phyloP scores from a whole-genome alignment of 2,113 vertebrate genomes.

The Muscicapa adusta region DNA sequence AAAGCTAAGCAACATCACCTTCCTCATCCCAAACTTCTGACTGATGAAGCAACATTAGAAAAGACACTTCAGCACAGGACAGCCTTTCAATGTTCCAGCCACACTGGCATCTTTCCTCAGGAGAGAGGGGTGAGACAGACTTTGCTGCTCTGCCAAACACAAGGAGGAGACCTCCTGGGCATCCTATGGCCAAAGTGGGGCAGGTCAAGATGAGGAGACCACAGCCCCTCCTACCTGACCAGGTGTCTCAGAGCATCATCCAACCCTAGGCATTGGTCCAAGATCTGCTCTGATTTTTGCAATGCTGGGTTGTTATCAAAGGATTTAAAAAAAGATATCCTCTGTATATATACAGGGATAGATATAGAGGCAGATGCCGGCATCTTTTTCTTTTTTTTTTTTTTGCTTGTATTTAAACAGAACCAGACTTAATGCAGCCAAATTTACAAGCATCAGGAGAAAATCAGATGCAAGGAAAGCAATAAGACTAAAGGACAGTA shows the following conservation, averaged over 20 bases:
- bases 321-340: not conserved
- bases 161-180: not conserved
- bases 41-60: not conserved
- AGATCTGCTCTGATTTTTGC: not conserved
- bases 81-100: not conserved
- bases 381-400: too few relatives aligned
- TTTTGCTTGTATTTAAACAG: not conserved
- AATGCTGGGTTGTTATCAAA: not conserved
- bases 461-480: not conserved
- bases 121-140: not conserved
- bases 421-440: not conserved
- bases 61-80: not conserved
- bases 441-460: not conserved
- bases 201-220: not conserved
- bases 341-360: not conserved
- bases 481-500: not conserved
- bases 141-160: not conserved
- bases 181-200: not conserved
- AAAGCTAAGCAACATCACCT: not conserved
- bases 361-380: not conserved
- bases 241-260: not conserved
- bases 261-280: accelerated
- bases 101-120: not conserved
- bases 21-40: not conserved
- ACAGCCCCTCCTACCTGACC: not conserved